These are phyloP conservation scores for Hyles euphorbiae DNA, from an alignment of 1,140 invertebrate species.

Conservation along the genomic window DNA sequence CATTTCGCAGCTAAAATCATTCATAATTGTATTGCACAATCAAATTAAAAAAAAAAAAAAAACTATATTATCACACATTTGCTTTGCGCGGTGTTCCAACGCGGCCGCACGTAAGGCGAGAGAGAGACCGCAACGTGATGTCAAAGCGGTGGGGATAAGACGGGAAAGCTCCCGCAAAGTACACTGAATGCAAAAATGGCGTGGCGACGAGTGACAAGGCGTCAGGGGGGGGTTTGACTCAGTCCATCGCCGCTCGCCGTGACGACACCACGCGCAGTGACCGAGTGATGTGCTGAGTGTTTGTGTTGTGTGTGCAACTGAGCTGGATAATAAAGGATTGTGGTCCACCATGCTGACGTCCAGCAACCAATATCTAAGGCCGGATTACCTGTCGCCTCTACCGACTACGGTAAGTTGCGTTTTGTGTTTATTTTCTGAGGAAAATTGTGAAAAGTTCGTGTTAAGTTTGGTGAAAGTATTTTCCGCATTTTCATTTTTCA, in stretches of 20 bases:
- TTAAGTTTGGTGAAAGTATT: too few relatives aligned
- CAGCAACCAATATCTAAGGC: conserved; percentile 92
- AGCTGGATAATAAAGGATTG: conserved; percentile 65
- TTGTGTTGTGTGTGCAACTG: conserved; percentile 39
- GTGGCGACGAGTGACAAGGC: conserved; percentile 68
- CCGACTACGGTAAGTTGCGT: conserved; percentile 87
- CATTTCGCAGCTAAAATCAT: too few relatives aligned
- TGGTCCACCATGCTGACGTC: conserved; percentile 86
- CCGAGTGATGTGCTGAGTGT: conserved; percentile 68
- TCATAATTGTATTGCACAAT: too few relatives aligned
- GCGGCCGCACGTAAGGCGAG: conserved; percentile 25
- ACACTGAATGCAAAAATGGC: conserved; percentile 75
- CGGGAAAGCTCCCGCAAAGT: conserved; percentile 73
- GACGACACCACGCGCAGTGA: conserved; percentile 37
- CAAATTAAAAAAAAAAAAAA: too few relatives aligned
- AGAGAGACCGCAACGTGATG: conserved; percentile 58
- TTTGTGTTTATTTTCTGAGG: too few relatives aligned
- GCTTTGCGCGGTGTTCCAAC: too few relatives aligned
- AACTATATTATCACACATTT: too few relatives aligned
- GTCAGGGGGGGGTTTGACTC: conserved; percentile 53
- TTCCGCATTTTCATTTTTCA: too few relatives aligned
- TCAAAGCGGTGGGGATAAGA: conserved; percentile 75
- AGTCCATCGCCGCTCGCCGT: conserved; percentile 47
- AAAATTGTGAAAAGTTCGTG: too few relatives aligned
- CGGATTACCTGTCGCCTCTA: conserved; percentile 92